Conservation (phyloP, 2,113 vertebrate genomes). For the Stercorarius parasiticus region DNA sequence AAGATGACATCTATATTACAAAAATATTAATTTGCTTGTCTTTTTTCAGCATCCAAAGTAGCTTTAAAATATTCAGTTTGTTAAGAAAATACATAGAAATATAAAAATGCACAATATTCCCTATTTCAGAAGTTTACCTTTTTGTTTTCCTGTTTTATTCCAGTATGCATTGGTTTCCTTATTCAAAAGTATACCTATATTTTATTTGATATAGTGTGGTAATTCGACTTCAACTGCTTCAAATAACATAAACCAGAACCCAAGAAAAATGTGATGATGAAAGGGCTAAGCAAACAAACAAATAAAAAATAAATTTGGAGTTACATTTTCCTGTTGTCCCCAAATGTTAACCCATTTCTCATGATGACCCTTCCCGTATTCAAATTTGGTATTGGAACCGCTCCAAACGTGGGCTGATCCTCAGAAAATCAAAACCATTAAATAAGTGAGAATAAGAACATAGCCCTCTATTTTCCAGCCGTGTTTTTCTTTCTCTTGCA, state of each 20-base stretch:
- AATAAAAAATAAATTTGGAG: not conserved
- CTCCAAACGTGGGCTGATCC: not conserved
- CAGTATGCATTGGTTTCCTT: not conserved
- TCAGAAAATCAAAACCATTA: not conserved
- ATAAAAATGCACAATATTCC: slow-evolving; percentile 22
- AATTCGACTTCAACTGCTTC: not conserved
- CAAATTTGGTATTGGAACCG: not conserved
- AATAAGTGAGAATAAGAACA: not conserved
- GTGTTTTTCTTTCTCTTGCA: not conserved
- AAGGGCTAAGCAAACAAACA: not conserved
- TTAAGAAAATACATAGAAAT: slow-evolving; percentile 49
- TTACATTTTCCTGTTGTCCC: not conserved
- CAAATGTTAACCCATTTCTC: not conserved
- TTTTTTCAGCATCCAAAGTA: slow-evolving; percentile 58
- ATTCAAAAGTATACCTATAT: not conserved
- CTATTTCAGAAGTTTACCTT: slow-evolving; percentile 19
- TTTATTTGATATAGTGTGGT: not conserved
- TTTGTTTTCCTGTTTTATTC: not conserved
- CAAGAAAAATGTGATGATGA: not conserved
- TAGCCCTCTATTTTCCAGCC: not conserved
- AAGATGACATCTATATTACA: slow-evolving; percentile 77
- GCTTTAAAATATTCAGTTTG: slow-evolving; percentile 65
- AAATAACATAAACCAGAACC: not conserved
- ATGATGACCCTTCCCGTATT: not conserved
- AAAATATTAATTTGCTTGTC: slow-evolving; percentile 79